Percentiles rank a stretch among this genome's conserved stretches.
Evolutionary conservation across 2,797 vertebrate genomes (phyloP).

Genomic region (Anabas testudineus): DNA sequence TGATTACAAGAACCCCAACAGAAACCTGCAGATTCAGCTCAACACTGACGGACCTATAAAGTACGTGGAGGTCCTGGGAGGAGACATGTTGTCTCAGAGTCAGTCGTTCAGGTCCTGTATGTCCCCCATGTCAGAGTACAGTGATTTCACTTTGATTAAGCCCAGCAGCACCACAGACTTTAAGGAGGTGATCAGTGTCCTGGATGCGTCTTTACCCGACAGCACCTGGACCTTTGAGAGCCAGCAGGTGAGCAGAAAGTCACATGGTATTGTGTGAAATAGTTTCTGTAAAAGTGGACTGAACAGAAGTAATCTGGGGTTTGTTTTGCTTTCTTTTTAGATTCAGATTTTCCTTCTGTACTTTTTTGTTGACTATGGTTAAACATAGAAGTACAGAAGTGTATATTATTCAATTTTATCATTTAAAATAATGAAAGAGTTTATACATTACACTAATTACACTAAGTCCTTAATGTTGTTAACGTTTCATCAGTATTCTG

Average conservation of each 20-base stretch:
- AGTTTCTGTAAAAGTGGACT: fast-evolving
- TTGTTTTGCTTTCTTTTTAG: not conserved
- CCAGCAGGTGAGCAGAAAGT: conserved; percentile 76
- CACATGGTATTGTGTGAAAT: not conserved
- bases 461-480: too few relatives aligned
- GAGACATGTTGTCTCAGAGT: conserved; percentile 84
- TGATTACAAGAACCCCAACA: conserved; percentile 81
- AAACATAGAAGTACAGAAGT: not conserved
- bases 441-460: too few relatives aligned
- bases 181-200: conserved; percentile 77
- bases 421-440: too few relatives aligned
- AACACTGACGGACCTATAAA: conserved; percentile 85
- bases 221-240: conserved; percentile 82
- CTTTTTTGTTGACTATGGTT: not conserved
- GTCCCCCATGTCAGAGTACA: conserved; percentile 84
- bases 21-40: conserved; percentile 85
- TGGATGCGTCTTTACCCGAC: conserved; percentile 79
- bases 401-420: not conserved
- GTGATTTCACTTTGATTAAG: conserved; percentile 83
- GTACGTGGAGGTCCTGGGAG: conserved; percentile 85
- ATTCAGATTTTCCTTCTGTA: not conserved
- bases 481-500: too few relatives aligned
- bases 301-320: too few relatives aligned
- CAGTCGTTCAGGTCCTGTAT: conserved; percentile 85
- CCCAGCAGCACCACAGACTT: conserved; percentile 82